Base-by-base conservation (phyloP, 2,888 invertebrate genomes). In the Reticulitermes lucifugus region DNA sequence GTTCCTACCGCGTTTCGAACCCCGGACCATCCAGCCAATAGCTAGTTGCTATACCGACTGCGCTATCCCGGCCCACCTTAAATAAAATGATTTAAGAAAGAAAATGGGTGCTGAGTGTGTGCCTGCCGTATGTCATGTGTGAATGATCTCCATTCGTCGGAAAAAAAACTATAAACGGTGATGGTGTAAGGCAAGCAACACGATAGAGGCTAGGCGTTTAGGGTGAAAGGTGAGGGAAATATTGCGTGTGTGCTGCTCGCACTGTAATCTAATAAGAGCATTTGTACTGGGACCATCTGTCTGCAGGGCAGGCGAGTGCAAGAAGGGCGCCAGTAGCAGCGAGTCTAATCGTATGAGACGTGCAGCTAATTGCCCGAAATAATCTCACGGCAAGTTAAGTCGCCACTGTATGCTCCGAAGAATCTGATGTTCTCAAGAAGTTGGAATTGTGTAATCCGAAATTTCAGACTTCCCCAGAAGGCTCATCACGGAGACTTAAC, bases 211-310 rank as follows among this genome's bases (percentile, higher is more conserved):
- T 12, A 22, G 60, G 22, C 60, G 22, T 60, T 22, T 60, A n/a
- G 65, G 9, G n/a, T 65, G 65, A 1, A 25, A n/a, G n/a, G 25
- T 14, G 60, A 65, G 25, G 65, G 65, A 65, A 25, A 4, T 55
- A 55, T 18, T 14, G n/a, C 9, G 65, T 65, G 65, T 65, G 25
- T 25, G 25, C 25, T 4, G n/a, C 65, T 25, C 6, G 25, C 10
- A n/a, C 65, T 65, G 14, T 25, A 25, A 65, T 65, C 65, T 65
- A 65, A 65, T 65, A 65, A 65, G 18, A 60, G 18, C 65, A 65
- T 65, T 65, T 65, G 25, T 65, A 25, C 65, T 65, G 65, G 25
- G 25, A n/a, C 65, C 65, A 65, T 65, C 65, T 65, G 65, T 65
- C 25, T 65, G n/a, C 65, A 2, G 25, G 25, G 65, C 65, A 25